A percentile compares a stretch with the other conserved stretches of the same genome.
Conservation (phyloP, 64 coral and sea anemone genomes). For the Actinia tenebrosa region DNA sequence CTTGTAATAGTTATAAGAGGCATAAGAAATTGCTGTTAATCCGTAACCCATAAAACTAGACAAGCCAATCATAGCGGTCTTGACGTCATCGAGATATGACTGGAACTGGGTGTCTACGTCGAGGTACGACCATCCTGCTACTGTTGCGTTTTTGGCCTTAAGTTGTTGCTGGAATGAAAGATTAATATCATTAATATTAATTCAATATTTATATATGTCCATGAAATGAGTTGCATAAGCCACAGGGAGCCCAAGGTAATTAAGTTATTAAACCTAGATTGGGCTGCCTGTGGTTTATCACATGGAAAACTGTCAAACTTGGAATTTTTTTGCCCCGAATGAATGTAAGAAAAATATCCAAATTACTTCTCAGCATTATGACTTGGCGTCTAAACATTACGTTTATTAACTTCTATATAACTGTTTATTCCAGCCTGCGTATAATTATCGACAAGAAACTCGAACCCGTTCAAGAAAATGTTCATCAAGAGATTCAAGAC, state of each 20-base stretch:
- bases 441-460: no score
- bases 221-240: background rate
- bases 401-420: no score
- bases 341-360: background rate
- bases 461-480: no score
- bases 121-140: background rate
- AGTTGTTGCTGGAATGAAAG: background rate
- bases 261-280: background rate
- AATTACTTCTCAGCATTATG: background rate
- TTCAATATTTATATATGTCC: background rate
- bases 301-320: background rate
- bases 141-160: background rate
- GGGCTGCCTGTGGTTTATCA: background rate
- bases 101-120: background rate
- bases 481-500: no score
- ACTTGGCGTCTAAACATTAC: no score
- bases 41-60: background rate
- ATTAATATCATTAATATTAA: background rate
- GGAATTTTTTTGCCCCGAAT: background rate
- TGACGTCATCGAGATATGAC: background rate
- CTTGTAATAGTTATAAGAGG: background rate
- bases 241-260: background rate
- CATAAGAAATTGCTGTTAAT: background rate
- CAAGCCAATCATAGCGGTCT: slow-evolving; percentile 1
- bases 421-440: no score